Conservation (phyloP, 1,140 invertebrate genomes). For the Calliphora vicina region DNA sequence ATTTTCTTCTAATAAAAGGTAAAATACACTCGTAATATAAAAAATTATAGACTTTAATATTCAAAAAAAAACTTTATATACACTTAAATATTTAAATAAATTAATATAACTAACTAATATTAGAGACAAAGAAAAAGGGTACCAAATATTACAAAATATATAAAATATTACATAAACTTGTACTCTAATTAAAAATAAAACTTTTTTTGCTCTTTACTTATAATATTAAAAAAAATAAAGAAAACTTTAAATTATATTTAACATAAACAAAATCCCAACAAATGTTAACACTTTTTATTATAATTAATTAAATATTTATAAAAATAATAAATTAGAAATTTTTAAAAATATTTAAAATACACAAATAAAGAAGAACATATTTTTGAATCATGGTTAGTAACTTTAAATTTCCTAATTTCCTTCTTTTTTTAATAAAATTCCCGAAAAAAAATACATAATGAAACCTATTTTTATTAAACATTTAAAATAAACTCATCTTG, state of each 20-base stretch:
- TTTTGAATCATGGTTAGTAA: background rate
- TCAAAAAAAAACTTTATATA: background rate
- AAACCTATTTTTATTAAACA: background rate
- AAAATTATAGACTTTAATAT: background rate
- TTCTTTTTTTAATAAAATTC: background rate
- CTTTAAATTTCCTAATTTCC: background rate
- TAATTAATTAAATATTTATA: background rate
- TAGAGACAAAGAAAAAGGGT: constrained; percentile 20
- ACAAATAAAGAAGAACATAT: background rate
- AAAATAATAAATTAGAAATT: background rate
- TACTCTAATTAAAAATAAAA: background rate
- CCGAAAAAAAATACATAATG: background rate
- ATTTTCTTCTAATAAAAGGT: background rate
- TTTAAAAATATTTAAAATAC: background rate
- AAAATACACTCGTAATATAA: background rate
- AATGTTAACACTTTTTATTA: constrained; percentile 34
- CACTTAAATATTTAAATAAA: background rate
- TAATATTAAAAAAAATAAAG: too few species aligned
- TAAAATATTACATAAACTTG: background rate
- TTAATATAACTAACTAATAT: background rate
- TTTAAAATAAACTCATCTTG: background rate
- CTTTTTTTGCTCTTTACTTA: constrained; percentile 17
- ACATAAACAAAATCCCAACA: background rate
- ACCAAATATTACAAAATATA: constrained; percentile 13
- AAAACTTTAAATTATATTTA: background rate